phyloP scores from a whole-genome alignment of 2,888 invertebrate species.

The Argyresthia albistria region DNA sequence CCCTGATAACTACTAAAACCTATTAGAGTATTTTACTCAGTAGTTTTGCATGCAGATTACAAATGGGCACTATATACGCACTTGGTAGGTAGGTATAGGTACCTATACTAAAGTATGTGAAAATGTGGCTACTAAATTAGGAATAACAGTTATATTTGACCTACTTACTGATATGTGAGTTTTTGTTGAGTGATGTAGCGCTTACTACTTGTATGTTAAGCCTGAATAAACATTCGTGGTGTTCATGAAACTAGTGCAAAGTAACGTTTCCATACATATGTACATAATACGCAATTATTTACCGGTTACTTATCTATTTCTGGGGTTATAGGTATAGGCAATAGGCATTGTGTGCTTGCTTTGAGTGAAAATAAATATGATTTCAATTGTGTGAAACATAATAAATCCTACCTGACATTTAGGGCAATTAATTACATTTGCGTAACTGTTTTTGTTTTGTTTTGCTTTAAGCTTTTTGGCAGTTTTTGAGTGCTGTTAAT shows the following conservation, averaged over 20 bases:
- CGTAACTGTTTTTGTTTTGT: too few relatives aligned
- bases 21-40: too few relatives aligned
- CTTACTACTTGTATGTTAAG: neutral
- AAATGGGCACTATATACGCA: neutral
- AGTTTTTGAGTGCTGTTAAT: conserved; percentile 59
- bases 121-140: conserved; percentile 8
- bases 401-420: neutral
- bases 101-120: neutral
- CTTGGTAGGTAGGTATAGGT: neutral
- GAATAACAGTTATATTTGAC: conserved; percentile 32
- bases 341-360: neutral
- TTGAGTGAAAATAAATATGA: neutral
- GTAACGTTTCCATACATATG: neutral
- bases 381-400: too few relatives aligned
- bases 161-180: neutral
- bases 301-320: neutral
- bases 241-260: neutral
- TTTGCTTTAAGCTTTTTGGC: conserved; percentile 19
- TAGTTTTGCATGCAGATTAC: too few relatives aligned
- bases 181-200: neutral
- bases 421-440: too few relatives aligned
- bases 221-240: neutral
- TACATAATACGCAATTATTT: neutral
- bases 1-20: too few relatives aligned
- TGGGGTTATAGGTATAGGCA: neutral